Conservation (phyloP, 2,113 vertebrate species). For the Sinocyclocheilus rhinocerous region DNA sequence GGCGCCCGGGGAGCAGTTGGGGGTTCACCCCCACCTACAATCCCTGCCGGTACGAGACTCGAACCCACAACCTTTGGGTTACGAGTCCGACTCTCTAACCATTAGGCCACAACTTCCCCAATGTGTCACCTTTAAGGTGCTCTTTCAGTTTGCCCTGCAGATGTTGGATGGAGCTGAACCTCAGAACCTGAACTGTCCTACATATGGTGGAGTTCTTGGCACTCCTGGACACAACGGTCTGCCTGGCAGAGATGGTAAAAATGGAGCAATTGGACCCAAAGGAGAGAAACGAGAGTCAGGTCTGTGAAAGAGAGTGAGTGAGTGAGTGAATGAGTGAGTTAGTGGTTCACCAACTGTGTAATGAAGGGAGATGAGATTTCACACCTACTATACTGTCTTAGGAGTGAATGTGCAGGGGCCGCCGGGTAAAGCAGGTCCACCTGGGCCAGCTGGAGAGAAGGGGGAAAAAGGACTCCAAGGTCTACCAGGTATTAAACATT, state of each 20-base stretch:
- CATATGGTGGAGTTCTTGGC: constrained; percentile 42
- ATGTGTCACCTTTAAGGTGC: neutral
- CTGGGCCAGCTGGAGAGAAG: constrained; percentile 32
- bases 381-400: neutral
- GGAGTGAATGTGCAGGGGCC: constrained; percentile 24
- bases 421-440: constrained; percentile 46
- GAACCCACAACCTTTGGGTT: no score
- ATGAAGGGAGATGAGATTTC: neutral
- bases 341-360: no score
- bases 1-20: no score
- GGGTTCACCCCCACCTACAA: no score
- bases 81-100: no score
- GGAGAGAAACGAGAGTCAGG: constrained; percentile 52
- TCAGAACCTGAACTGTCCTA: constrained; percentile 32
- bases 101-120: no score
- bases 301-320: neutral
- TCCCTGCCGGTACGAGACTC: no score
- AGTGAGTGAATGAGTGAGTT: neutral
- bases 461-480: constrained; percentile 29
- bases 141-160: neutral
- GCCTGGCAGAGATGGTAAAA: constrained; percentile 42
- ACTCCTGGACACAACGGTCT: constrained; percentile 44
- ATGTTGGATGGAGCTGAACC: constrained; percentile 16
- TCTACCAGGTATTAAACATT: constrained; percentile 15
- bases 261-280: constrained; percentile 38